These are phyloP conservation scores for Melipona beecheii DNA, from an alignment of 2,888 invertebrate species.

Conservation along the genomic window DNA sequence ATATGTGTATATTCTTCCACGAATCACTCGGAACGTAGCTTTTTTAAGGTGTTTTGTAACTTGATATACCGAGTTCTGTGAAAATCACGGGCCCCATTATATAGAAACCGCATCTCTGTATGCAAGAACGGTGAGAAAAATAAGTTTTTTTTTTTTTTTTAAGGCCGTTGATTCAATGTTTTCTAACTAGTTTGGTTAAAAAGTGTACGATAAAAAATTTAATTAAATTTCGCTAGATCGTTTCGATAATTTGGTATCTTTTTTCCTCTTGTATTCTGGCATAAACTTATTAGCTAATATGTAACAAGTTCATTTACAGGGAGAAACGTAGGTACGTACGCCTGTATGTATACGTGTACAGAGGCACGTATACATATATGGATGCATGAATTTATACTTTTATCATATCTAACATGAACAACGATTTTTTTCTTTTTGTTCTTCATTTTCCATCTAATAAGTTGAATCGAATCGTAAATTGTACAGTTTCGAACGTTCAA, in stretches of 20 bases:
- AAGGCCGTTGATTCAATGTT: conserved; percentile 70
- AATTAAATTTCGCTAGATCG: conserved; percentile 54
- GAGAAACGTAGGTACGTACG: conserved; percentile 26
- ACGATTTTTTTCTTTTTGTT: conserved; percentile 6
- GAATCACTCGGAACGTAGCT: conserved; percentile 10
- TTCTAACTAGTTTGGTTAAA: conserved; percentile 65
- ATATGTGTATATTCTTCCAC: not conserved
- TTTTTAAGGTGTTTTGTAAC: conserved; percentile 30
- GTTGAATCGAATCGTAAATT: conserved; percentile 24
- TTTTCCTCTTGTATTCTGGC: conserved; percentile 29
- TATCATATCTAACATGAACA: conserved; percentile 32
- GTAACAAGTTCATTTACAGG: conserved; percentile 26
- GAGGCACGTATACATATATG: conserved; percentile 6
- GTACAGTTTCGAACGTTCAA: conserved; percentile 18
- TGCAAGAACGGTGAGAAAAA: conserved; percentile 65
- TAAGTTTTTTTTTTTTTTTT: conserved; percentile 68
- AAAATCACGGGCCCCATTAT: conserved; percentile 19
- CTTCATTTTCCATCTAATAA: conserved; percentile 4
- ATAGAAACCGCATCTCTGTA: conserved; percentile 35
- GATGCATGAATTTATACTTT: conserved; percentile 13
- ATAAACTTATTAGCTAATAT: conserved; percentile 50
- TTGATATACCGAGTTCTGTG: conserved; percentile 3
- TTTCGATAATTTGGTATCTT: conserved; percentile 36
- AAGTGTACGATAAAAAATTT: conserved; percentile 67
- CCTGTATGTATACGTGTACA: not conserved